Base-by-base conservation (phyloP, 2,113 vertebrate species). In the Sinosuthora webbiana region DNA sequence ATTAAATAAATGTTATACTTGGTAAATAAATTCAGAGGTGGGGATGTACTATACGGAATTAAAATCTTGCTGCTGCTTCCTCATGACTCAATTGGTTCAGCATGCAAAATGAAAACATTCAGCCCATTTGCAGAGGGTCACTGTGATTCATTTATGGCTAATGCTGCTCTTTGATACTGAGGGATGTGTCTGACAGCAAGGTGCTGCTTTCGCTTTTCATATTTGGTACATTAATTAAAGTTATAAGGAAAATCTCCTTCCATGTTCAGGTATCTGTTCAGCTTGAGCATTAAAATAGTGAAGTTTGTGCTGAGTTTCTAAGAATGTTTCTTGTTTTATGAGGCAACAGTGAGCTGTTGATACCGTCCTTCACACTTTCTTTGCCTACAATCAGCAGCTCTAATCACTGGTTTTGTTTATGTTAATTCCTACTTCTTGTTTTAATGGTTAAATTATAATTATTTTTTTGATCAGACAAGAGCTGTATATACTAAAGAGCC, bases 1-100 rank as follows among this genome's bases (percentile, higher is more conserved):
- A 96, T 97, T 97, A 97, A 97, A 97, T 97, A 97, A 97, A 97
- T 97, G 95, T 97, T 97, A 93, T 95, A 94, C 97, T 97, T 97
- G 85, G 92, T 97, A 97, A 97, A 97, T 97, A 97, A 93, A 97
- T 97, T 95, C 83, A 85, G 87, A 94, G 93, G 53, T 93, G 74
- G 91, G 94, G 95, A 97, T 89, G 96, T 94, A 95, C 93, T 96
- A 95, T 97, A 95, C 76, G 95, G 95, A 97, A 97, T 98, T 97
- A 96, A 95, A 97, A 94, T 96, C 79, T 95, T 95, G 31, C 74
- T 9, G 42, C 44, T 71, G 70, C 65, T 94, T 96, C 83, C 76
- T 88, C 74, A 64, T 60, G 59, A 89, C 78, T 95, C 94, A 89
- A 77, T 96, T 73, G 59, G 75, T 94, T 93, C 77, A 76, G 75